Percentiles rank a stretch among this genome's conserved stretches.
phyloP scores from a whole-genome alignment of 1,140 invertebrate genomes.

The Anadara kagoshimensis region DNA sequence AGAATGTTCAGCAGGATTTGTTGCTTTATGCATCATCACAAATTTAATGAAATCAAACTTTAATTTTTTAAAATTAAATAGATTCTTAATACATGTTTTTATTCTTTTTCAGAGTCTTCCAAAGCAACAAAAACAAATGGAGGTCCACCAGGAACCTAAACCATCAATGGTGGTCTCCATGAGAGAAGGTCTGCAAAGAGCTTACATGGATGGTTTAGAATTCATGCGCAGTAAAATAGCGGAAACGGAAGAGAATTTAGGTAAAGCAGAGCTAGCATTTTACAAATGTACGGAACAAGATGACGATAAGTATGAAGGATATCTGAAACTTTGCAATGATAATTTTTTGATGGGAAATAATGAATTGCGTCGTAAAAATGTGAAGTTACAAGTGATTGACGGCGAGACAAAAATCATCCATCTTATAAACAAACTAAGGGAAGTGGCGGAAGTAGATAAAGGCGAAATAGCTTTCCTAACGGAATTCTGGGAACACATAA shows the following conservation, averaged over 20 bases:
- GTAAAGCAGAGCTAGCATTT: slow-evolving; percentile 44
- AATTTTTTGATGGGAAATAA: slow-evolving; percentile 63
- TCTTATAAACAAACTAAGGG: slow-evolving; percentile 62
- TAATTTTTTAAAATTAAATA: no score
- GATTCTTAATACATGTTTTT: no score
- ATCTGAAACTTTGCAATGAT: slow-evolving; percentile 58
- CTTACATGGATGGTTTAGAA: slow-evolving; percentile 65
- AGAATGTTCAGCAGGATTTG: no score
- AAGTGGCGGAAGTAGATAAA: slow-evolving; percentile 47
- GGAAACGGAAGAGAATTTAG: slow-evolving; percentile 53
- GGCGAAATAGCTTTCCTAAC: slow-evolving; percentile 58
- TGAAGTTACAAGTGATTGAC: slow-evolving; percentile 63
- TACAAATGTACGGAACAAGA: slow-evolving; percentile 43
- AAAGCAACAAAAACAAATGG: no score
- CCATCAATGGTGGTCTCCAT: slow-evolving; percentile 50
- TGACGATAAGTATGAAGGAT: slow-evolving; percentile 45
- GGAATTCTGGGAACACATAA: slow-evolving; percentile 66
- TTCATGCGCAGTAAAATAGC: slow-evolving; percentile 56
- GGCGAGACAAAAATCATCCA: slow-evolving; percentile 59
- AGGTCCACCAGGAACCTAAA: no score
- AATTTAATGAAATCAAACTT: no score
- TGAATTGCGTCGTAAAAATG: slow-evolving; percentile 57
- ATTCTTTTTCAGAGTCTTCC: no score
- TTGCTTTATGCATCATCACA: no score
- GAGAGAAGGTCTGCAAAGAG: slow-evolving; percentile 57